Conservation (phyloP, 1,140 invertebrate species). For the Drosophila pallidifrons region DNA sequence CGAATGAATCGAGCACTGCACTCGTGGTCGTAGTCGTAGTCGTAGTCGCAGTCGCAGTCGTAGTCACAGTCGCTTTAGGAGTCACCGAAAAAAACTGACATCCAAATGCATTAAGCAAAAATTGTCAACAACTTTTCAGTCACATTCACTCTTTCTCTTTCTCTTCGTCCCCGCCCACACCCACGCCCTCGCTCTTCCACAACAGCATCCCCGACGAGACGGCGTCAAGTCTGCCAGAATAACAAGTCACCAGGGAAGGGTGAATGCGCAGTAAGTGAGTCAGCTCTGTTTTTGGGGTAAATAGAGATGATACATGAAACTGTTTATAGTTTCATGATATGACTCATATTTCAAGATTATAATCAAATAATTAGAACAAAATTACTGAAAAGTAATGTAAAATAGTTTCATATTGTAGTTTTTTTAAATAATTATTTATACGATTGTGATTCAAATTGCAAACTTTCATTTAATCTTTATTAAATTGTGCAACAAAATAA, state of each 20-base stretch:
- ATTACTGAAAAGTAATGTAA: not conserved
- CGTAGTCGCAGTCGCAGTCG: conserved; percentile 28
- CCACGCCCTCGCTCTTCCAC: conserved; percentile 38
- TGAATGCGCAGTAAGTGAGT: conserved; percentile 35
- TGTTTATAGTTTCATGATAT: not conserved
- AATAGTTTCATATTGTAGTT: too few species aligned
- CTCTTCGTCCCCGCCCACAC: not conserved
- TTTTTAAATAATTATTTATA: too few species aligned
- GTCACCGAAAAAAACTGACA: conserved; percentile 70
- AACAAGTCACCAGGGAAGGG: conserved; percentile 44
- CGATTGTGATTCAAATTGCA: too few species aligned
- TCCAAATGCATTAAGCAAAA: conserved; percentile 82
- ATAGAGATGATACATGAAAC: conserved; percentile 25
- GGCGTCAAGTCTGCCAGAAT: conserved; percentile 75
- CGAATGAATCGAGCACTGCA: conserved; percentile 45
- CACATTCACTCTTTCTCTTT: conserved; percentile 11
- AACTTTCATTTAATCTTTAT: too few species aligned
- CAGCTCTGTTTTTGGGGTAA: conserved; percentile 12
- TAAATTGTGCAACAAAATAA: too few species aligned
- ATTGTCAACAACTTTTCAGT: conserved; percentile 80
- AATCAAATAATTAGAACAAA: not conserved
- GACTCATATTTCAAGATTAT: not conserved
- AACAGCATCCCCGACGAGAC: conserved; percentile 64
- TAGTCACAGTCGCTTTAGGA: conserved; percentile 39
- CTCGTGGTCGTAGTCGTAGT: conserved; percentile 49